Percentiles rank a stretch among this genome's conserved stretches.
Conservation (phyloP, 2,888 invertebrate species). For the Scaptomyza cyrtandrae region DNA sequence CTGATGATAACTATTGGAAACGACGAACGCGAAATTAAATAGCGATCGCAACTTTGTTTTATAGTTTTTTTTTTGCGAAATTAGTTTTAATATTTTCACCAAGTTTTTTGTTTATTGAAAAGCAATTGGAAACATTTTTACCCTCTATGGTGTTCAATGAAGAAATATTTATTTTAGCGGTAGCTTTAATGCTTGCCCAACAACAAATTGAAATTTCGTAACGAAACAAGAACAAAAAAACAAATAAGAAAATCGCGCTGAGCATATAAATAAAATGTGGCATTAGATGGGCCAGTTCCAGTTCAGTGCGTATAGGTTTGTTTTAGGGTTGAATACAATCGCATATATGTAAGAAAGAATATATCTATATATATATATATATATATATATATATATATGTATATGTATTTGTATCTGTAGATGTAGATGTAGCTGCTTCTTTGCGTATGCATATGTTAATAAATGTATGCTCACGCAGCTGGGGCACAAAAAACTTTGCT, state of each 20-base stretch:
- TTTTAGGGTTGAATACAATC: slow-evolving; percentile 33
- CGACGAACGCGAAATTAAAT: slow-evolving; percentile 11
- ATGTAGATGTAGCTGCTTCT: slow-evolving; percentile 31
- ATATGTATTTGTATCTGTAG: no score
- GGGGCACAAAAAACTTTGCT: slow-evolving; percentile 26
- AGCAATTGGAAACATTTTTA: slow-evolving; percentile 51
- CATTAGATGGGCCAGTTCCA: slow-evolving; percentile 62
- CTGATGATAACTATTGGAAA: slow-evolving; percentile 7
- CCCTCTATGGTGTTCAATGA: slow-evolving; percentile 40
- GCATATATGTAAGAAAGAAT: slow-evolving; percentile 24
- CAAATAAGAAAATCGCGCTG: slow-evolving; percentile 57
- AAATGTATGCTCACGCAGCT: slow-evolving; percentile 77
- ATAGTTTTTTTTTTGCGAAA: slow-evolving; percentile 30
- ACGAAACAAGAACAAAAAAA: slow-evolving; percentile 63
- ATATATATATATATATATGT: slow-evolving; percentile 17
- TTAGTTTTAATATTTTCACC: slow-evolving; percentile 61
- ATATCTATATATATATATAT: slow-evolving; percentile 37
- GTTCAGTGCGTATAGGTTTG: slow-evolving; percentile 26
- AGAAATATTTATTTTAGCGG: slow-evolving; percentile 60
- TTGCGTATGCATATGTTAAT: slow-evolving; percentile 66
- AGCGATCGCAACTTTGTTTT: background rate
- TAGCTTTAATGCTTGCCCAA: slow-evolving; percentile 28
- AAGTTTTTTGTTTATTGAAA: slow-evolving; percentile 56
- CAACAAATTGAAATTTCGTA: slow-evolving; percentile 64
- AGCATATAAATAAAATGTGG: slow-evolving; percentile 76